phyloP scores from a whole-genome alignment of 2,113 vertebrate genomes.

The Tachuris rubrigastra region DNA sequence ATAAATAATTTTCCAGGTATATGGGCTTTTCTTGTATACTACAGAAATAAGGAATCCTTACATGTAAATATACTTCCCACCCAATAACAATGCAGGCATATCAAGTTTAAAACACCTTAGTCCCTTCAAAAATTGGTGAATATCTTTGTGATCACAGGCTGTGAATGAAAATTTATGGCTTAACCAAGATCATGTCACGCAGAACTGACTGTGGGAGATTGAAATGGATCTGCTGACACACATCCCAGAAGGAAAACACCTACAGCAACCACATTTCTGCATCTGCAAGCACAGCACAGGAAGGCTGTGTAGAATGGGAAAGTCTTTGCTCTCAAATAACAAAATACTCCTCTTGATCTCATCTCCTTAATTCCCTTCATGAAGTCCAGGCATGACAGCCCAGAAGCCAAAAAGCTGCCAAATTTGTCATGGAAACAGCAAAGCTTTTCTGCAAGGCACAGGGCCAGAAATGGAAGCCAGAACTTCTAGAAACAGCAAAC shows the following conservation, averaged over 20 bases:
- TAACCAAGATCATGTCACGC: neutral
- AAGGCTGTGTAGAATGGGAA: neutral
- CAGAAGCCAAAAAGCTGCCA: slow-evolving; percentile 20
- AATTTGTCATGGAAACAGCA: slow-evolving; percentile 10
- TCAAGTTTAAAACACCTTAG: neutral
- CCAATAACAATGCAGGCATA: neutral
- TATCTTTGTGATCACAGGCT: neutral
- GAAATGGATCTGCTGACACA: neutral
- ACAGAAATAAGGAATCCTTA: neutral
- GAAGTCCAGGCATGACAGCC: neutral
- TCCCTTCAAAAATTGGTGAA: neutral
- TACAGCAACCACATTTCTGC: neutral
- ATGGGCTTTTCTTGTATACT: neutral
- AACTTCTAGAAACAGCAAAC: neutral
- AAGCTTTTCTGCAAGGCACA: neutral
- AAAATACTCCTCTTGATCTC: neutral
- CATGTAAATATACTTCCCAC: neutral
- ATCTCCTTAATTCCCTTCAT: neutral
- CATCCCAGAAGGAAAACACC: neutral
- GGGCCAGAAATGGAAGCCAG: neutral
- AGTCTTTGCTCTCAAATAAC: neutral
- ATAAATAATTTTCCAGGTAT: neutral
- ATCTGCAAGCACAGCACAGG: neutral
- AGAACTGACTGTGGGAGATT: neutral
- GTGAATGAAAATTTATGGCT: neutral